These are phyloP conservation scores for Catostylus mosaicus DNA, from an alignment of 30 jellyfish, hydroid and myxozoan species.

Conservation along the genomic window DNA sequence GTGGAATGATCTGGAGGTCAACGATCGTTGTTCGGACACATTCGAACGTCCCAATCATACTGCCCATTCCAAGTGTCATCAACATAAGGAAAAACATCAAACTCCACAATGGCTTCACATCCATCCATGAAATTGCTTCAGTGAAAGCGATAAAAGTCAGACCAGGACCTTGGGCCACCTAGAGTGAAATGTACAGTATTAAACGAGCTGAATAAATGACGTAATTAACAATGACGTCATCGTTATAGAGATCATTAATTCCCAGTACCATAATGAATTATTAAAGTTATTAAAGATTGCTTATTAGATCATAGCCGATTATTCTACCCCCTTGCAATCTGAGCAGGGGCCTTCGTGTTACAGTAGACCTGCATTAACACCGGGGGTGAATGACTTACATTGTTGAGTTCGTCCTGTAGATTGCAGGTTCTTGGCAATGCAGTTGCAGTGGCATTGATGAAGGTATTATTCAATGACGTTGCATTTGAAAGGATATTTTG, in stretches of 20 bases:
- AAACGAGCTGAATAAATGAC: neutral
- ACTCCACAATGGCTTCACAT: constrained; percentile 95
- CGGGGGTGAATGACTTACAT: constrained; percentile 39
- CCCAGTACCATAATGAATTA: too few relatives aligned
- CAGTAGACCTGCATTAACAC: too few relatives aligned
- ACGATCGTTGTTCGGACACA: constrained; percentile 93
- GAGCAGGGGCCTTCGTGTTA: too few relatives aligned
- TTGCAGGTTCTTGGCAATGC: constrained; percentile 9
- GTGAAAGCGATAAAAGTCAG: constrained; percentile 96
- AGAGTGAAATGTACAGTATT: neutral
- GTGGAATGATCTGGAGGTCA: constrained; percentile 85
- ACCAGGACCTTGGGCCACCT: constrained; percentile 99
- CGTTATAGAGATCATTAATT: too few relatives aligned
- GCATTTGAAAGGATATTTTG: neutral
- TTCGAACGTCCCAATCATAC: constrained; percentile 96
- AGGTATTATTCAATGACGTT: constrained; percentile 13
- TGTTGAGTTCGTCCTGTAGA: constrained; percentile 39
- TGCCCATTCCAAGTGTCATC: constrained; percentile 94
- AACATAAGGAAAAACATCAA: constrained; percentile 88
- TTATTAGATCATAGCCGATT: too few relatives aligned
- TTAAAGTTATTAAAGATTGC: too few relatives aligned
- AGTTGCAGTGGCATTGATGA: constrained; percentile 40
- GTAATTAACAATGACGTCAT: neutral
- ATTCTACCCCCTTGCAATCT: too few relatives aligned
- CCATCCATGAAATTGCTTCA: constrained; percentile 95